Conservation (phyloP, 53 echinoderm and acorn worm genomes). For the Pentamera pediparva region DNA sequence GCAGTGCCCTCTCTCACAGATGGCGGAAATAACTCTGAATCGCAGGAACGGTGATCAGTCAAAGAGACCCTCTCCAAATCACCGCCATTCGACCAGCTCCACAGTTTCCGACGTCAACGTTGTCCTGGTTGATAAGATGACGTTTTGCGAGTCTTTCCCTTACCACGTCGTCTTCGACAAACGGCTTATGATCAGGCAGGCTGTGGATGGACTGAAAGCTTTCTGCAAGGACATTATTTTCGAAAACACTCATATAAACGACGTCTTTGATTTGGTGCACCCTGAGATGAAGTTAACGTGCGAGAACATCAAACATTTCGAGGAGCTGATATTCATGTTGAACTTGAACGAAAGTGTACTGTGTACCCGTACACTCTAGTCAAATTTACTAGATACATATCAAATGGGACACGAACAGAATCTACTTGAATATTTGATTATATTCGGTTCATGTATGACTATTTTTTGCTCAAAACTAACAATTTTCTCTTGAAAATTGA, state of each 20-base stretch:
- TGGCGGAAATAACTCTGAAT: too few species aligned
- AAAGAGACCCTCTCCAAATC: background rate
- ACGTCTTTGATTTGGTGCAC: constrained; percentile 54
- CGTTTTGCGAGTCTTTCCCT: constrained; percentile 77
- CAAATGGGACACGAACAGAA: too few species aligned
- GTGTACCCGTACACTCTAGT: too few species aligned
- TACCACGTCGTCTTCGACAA: constrained; percentile 81
- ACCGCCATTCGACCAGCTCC: background rate
- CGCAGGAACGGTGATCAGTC: background rate
- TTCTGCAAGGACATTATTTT: background rate
- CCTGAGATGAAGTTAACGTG: constrained; percentile 57
- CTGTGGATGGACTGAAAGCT: constrained; percentile 41
- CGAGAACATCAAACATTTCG: constrained; percentile 47
- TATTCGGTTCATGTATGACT: too few species aligned
- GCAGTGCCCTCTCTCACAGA: too few species aligned
- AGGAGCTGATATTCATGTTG: constrained; percentile 67
- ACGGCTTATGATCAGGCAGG: constrained; percentile 51
- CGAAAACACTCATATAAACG: constrained; percentile 40
- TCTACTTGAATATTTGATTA: too few species aligned
- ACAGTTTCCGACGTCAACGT: background rate
- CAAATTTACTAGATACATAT: too few species aligned
- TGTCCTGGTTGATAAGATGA: constrained; percentile 51
- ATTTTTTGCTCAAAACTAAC: too few species aligned
- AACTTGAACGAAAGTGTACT: too few species aligned
- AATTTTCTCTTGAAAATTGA: too few species aligned